These are phyloP conservation scores for Leucozona laternaria DNA, from an alignment of 2,888 invertebrate species.

Conservation along the genomic window DNA sequence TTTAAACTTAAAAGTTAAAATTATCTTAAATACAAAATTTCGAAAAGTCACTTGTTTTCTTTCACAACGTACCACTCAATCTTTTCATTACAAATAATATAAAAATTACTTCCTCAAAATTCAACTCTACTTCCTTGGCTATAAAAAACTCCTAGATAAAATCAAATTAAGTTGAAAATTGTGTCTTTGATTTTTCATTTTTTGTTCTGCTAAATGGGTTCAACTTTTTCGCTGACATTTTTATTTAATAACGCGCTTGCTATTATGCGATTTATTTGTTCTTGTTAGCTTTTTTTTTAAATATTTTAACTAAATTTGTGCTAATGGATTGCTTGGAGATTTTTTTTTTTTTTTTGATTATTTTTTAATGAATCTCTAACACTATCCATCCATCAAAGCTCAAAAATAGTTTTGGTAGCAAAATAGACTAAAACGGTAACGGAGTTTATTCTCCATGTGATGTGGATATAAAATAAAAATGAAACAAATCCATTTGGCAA, in stretches of 20 bases:
- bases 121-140: not conserved
- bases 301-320: slow-evolving; percentile 6
- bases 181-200: slow-evolving; percentile 20
- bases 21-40: no score
- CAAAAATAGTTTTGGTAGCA: slow-evolving; percentile 12
- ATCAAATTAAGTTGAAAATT: slow-evolving; percentile 21
- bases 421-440: not conserved
- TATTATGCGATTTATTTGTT: slow-evolving; percentile 16
- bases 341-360: not conserved
- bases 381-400: slow-evolving; percentile 21
- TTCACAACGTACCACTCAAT: no score
- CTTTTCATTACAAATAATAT: no score
- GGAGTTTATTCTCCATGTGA: not conserved
- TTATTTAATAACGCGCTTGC: slow-evolving; percentile 5
- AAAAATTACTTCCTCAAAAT: not conserved
- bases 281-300: not conserved
- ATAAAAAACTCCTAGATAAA: not conserved
- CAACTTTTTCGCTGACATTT: not conserved
- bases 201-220: not conserved
- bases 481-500: slow-evolving; percentile 7
- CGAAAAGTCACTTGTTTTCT: no score
- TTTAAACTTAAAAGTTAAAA: no score
- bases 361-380: not conserved
- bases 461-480: not conserved
- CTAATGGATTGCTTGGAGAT: slow-evolving; percentile 27